Evolutionary conservation across 2,113 vertebrate species (phyloP).

Genomic region (Stegostoma tigrinum): DNA sequence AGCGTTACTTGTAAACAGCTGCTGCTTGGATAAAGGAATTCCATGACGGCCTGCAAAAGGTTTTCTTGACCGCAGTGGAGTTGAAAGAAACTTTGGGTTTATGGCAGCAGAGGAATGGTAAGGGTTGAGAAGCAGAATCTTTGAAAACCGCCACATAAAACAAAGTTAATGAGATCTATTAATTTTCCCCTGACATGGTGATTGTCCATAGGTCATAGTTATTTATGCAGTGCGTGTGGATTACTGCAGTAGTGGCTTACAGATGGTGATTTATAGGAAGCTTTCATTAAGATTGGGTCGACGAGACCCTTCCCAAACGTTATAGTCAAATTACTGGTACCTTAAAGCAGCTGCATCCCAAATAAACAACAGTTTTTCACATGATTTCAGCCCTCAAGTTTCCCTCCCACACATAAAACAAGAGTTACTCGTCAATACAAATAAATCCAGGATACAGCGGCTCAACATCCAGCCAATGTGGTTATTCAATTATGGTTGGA

Average conservation of each 20-base stretch:
- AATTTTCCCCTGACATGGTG: background rate
- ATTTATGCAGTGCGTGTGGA: background rate
- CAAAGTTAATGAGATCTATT: constrained; percentile 15
- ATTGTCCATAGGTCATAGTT: background rate
- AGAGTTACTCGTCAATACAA: background rate
- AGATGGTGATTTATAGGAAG: background rate
- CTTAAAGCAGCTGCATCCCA: background rate
- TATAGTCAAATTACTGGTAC: background rate
- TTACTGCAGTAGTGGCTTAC: background rate
- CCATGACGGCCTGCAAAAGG: background rate
- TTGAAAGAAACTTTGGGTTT: background rate
- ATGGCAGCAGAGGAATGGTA: background rate
- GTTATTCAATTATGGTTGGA: background rate
- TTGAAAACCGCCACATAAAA: background rate
- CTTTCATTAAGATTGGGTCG: background rate
- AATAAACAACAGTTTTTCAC: background rate
- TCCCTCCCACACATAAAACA: background rate
- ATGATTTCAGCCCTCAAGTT: background rate
- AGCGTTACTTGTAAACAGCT: background rate
- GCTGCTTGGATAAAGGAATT: background rate
- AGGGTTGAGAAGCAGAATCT: background rate
- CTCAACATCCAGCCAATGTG: background rate
- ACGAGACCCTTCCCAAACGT: background rate
- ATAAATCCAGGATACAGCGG: background rate
- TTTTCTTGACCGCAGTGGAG: background rate